Evolutionary conservation across 2,888 invertebrate genomes (phyloP), one percentile per base, ranked within the genome.

Genomic region (Amphipoea oculea): DNA sequence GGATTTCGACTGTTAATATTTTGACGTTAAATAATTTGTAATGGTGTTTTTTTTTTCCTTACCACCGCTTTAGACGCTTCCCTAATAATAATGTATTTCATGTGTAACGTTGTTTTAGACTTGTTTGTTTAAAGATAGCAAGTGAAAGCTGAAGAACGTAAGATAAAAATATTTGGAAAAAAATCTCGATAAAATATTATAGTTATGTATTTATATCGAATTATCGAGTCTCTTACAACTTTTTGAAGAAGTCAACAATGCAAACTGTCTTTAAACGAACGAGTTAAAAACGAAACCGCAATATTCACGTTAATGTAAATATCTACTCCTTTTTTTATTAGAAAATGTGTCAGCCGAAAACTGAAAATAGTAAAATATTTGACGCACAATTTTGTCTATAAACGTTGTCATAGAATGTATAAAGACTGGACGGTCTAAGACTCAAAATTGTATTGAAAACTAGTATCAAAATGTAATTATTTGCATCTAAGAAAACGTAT

Each of bases 361-460:
- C 88, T 92, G 95, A 94, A 94, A 94, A 95, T 95, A 94, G 94
- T 95, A 95, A 94, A 94, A 94, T 93, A 89, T 86, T 88, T 82
- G 90, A 90, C 94, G 94, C 94, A 94, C 94, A 95, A 93, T 78
- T 80, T 85, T 76, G 51, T 73, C 45, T 81, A 69, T 77, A 23
- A 40, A 80, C 76, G 68, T 78, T 82, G 69, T 79, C 85, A 81
- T 89, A 81, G 85, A 71, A 48, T 84, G 81, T 90, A 79, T 81
- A 80, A 83, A 86, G 74, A 83, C 76, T 86, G 87, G 85, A 78
- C 73, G 63, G 80, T 80, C 73, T 36, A 60, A 54, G 76, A 72
- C 71, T 76, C 62, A 29, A 69, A 63, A 80, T 73, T 57, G 17
- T 67, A 70, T 66, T 62, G 29, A 45, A 72, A 69, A 54, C 14